Evolutionary conservation across 2,888 invertebrate species (phyloP).

Genomic region (Folsomia manolachei): DNA sequence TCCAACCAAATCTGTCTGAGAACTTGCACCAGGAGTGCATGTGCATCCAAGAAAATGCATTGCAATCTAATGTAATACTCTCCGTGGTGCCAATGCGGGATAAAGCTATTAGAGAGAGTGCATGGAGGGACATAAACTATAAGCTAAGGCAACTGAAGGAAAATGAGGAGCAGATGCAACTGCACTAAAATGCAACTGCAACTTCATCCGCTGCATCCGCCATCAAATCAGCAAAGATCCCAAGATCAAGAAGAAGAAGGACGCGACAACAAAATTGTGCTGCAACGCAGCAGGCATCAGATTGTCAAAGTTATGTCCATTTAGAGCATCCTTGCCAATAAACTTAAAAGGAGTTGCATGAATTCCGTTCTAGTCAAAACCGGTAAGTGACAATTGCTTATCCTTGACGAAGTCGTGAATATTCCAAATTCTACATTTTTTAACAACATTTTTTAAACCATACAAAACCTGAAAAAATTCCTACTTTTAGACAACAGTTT

Average conservation of each 20-base stretch:
- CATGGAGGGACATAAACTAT: not conserved
- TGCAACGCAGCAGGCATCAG: not conserved
- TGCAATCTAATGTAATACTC: not conserved
- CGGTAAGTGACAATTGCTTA: too few relatives aligned
- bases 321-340: not conserved
- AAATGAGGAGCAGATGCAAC: conserved; percentile 3
- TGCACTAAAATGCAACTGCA: conserved; percentile 8
- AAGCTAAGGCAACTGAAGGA: not conserved
- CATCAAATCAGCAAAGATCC: too few relatives aligned
- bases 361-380: too few relatives aligned
- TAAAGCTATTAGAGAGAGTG: not conserved
- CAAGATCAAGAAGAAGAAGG: not conserved
- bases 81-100: not conserved
- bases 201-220: too few relatives aligned
- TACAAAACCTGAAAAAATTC: too few relatives aligned
- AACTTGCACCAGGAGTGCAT: not conserved
- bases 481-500: too few relatives aligned
- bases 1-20: not conserved
- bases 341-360: not conserved
- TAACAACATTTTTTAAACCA: too few relatives aligned
- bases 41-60: too few relatives aligned
- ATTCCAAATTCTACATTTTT: too few relatives aligned
- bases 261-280: too few relatives aligned
- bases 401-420: too few relatives aligned
- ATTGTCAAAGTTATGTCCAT: not conserved